Base-by-base conservation (phyloP, 2,797 vertebrate species). In the Chromis chromis region DNA sequence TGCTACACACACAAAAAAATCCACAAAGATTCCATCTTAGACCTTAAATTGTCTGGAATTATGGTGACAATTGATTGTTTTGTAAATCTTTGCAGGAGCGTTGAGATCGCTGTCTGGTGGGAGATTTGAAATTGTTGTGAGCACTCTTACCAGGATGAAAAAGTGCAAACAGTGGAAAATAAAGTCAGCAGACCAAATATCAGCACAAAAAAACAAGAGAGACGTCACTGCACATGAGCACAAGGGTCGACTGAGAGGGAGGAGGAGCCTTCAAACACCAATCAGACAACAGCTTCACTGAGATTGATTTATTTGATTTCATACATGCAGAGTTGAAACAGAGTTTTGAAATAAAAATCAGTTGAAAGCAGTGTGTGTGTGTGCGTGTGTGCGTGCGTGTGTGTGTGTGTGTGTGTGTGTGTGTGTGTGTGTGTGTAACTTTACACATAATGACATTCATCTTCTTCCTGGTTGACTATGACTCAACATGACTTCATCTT, bases 401-500 rank as follows among this genome's bases (percentile, higher is more conserved):
- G 28, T 58, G 28, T 62, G 55, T 39, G 25, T 42, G 50, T 66
- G 55, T 70, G 66, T 55, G 19, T 52, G 19, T 40, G 28, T 25
- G 24, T 64, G 59, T 19, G 3, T 3, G 2, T 14, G 17, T 16
- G 13, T 25, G 50, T 53, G 50, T 53, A 21, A 22, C 22, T 53
- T 11, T 17, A 19, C 28, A 61, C 39, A 42, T 36, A 42, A 50
- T 54, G 39, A 59, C 56, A 25, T 53, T 39, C 2, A 7, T 42
- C 28, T 50, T 48, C 25, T 73, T 81, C 63, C 75, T 83, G 74
- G 67, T 67, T 24, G 22, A 46, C 40, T 11, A 57, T 89, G 87
- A 85, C 74, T 89, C 85, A 84, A 24, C 65, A 69, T 87, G 81
- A 87, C 78, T 1, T 89, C 84, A 86, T 81, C 52, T 4, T 49